Evolutionary conservation across 2,888 invertebrate species (phyloP), one percentile per base, ranked within the genome.

Genomic region (Pegoplata infirma): DNA sequence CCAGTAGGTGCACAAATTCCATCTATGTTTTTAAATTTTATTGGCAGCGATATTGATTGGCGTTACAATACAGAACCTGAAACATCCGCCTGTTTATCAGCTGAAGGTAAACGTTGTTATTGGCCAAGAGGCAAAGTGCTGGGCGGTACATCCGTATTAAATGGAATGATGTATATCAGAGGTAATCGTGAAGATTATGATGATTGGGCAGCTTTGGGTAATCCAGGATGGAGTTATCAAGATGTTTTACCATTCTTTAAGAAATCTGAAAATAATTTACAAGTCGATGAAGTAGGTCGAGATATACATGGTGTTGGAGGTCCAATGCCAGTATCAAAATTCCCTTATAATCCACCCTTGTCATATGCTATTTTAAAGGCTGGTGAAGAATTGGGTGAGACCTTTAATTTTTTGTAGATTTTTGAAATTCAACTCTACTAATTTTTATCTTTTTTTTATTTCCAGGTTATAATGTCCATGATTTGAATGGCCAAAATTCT

Each of bases 81-180:
- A 67, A 90, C 91, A 7, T 92, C 91, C 12, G 95, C 96, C 0
- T 96, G 96, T 83, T 91, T 96, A 21, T 93, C 92, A 1, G 94
- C 95, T 84, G 92, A 91, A 79, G 87, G 85, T 53, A 85, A 87
- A 71, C 92, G 93, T 82, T 96, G 96, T 87, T 94, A 93, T 86
- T 96, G 96, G 96, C 96, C 96, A 0, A 91, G 96, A 84, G 96
- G 96, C 85, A 96, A 96, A 91, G 96, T 96, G 0, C 90, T 97
- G 8, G 98, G 98, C 5, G 98, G 98, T 0, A 97, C 97, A 0
- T 97, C 97, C 14, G 96, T 96, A 0, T 92, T 98, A 91, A 98
- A 98, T 89, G 98, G 98, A 19, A 98, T 98, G 98, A 97, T 96
- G 93, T 98, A 98, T 89, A 95, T 98, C 82, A 92, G 98, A 23